Conservation (phyloP, 1,140 invertebrate species). For the Drosophila novamexicana region DNA sequence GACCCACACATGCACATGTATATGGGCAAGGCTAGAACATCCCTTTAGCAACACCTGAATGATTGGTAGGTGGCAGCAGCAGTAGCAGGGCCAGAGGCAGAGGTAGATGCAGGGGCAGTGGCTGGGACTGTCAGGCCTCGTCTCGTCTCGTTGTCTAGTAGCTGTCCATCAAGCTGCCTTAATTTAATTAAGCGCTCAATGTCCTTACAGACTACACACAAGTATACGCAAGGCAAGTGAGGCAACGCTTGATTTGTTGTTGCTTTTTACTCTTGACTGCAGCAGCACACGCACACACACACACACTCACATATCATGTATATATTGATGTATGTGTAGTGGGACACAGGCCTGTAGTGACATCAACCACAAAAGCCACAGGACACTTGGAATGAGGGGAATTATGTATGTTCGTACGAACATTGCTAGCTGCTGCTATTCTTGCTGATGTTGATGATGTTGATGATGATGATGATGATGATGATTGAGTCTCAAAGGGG, state of each 20-base stretch:
- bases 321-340: slow-evolving; percentile 1
- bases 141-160: slow-evolving; percentile 71
- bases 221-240: slow-evolving; percentile 32
- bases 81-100: background rate
- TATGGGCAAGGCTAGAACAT: slow-evolving; percentile 35
- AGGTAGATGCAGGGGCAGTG: background rate
- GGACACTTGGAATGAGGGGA: slow-evolving; percentile 76
- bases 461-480: slow-evolving; percentile 31
- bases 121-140: slow-evolving; percentile 24
- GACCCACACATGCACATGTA: background rate
- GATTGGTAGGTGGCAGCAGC: slow-evolving; percentile 22
- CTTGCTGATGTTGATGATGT: slow-evolving; percentile 13
- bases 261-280: slow-evolving; percentile 80
- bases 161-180: slow-evolving; percentile 80
- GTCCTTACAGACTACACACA: slow-evolving; percentile 64
- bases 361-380: slow-evolving; percentile 75
- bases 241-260: slow-evolving; percentile 76
- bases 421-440: slow-evolving; percentile 16
- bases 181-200: slow-evolving; percentile 82
- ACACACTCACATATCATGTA: background rate
- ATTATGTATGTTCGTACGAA: slow-evolving; percentile 49
- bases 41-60: slow-evolving; percentile 75
- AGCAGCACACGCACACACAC: slow-evolving; percentile 43
- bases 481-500: slow-evolving; percentile 34
- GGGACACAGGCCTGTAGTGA: slow-evolving; percentile 51